These are phyloP conservation scores for Echeneis naucrates DNA, from an alignment of 2,797 vertebrate genomes.

Conservation along the genomic window DNA sequence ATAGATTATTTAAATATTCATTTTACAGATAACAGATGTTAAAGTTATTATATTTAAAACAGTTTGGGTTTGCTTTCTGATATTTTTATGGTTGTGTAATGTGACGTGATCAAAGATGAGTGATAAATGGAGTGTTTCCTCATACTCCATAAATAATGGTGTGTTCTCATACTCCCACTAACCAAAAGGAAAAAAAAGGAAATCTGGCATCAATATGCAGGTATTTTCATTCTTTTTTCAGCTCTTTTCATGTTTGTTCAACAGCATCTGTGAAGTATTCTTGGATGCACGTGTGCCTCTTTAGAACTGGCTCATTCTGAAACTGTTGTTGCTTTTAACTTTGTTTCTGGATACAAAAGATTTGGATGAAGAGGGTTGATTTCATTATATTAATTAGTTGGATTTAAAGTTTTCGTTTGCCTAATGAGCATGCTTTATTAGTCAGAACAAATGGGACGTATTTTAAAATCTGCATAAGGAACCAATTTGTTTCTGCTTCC, in stretches of 20 bases:
- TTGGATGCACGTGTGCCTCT: background rate
- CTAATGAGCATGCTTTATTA: no score
- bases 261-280: constrained; percentile 4
- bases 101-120: background rate
- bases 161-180: background rate
- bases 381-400: background rate
- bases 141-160: background rate
- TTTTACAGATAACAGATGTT: background rate
- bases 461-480: background rate
- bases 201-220: constrained; percentile 5
- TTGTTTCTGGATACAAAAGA: background rate
- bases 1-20: background rate
- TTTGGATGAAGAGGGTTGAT: background rate
- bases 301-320: constrained; percentile 2
- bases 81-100: no score
- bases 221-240: constrained; percentile 1
- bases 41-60: background rate
- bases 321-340: background rate
- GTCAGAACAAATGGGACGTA: no score
- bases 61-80: background rate
- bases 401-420: constrained; percentile 1
- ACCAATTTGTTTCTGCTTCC: background rate
- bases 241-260: background rate
- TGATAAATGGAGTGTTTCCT: background rate
- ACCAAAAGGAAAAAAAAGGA: background rate